Evolutionary conservation across 2,113 vertebrate genomes (phyloP), one percentile per base, ranked within the genome.

Genomic region (Prunella fulvescens): DNA sequence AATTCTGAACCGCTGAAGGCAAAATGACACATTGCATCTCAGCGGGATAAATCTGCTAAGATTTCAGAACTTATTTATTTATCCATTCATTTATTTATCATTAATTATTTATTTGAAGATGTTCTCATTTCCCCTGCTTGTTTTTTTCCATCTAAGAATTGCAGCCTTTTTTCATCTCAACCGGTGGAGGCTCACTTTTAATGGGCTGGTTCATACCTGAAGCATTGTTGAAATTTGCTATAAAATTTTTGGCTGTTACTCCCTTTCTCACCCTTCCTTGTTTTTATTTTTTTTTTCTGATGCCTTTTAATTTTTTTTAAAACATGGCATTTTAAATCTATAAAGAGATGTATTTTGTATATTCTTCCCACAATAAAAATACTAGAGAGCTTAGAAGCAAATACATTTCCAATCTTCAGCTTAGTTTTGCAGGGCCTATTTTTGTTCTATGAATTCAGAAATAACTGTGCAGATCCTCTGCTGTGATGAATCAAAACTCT

Each of bases 11-110:
- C 1, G 15, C 73, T 81, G 39, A 47, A 45, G 47, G 61, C 51
- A 79, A 92, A 92, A 84, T 51, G 92, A 81, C 92, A 96, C 60
- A 26, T 19, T 26, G 60, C 29, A 33, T 89, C 93, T 71, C 77
- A 54, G 77, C 8, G 22, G 73, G 81, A 85, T 88, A 80, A 82
- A 73, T 50, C 79, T 86, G 86, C 62, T 70, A 69, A 58, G 80
- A 86, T 70, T 86, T 86, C 71, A 58, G 50, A 47, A 42, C 26
- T 64, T 76, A 47, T 86, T 86, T 86, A 76, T 76, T 86, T 67
- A 79, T 79, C 65, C 40, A 47, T 70, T 62, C 73, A 70, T 62
- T 79, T 70, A 70, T 70, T 62, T 79, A 29, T 29, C n/a, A 54
- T 79, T 47, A 87, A 53, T 60, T 74, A 74, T 83, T 60, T 79